Conservation (phyloP, 2,797 vertebrate genomes). For the Bothrops alternatus region DNA sequence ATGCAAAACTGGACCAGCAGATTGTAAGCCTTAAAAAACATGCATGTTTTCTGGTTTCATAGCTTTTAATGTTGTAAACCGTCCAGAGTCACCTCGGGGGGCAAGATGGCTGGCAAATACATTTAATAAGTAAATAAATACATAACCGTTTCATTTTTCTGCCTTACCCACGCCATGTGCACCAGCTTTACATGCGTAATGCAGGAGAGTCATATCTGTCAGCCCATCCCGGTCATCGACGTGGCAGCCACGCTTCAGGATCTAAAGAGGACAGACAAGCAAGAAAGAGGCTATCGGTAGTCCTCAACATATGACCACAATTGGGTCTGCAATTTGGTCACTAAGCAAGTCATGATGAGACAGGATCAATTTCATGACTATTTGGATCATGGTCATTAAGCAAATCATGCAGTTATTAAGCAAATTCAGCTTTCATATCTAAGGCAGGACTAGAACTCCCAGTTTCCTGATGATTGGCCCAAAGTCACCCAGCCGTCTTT, state of each 20-base stretch:
- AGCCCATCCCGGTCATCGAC: slow-evolving; percentile 90
- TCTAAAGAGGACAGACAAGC: slow-evolving; percentile 64
- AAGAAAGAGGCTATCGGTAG: neutral
- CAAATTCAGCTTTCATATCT: neutral
- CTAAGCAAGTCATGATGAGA: neutral
- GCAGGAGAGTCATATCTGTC: slow-evolving; percentile 92
- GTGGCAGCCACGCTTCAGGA: slow-evolving; percentile 88
- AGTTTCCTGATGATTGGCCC: neutral
- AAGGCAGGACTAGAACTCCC: neutral
- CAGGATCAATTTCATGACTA: neutral
- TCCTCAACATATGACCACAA: neutral
- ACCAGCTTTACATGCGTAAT: slow-evolving; percentile 93
- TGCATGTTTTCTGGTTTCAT: neutral
- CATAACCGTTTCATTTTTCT: neutral
- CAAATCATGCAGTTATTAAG: neutral
- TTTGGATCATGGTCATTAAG: neutral
- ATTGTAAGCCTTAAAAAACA: neutral
- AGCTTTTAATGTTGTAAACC: neutral
- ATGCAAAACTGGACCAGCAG: no score
- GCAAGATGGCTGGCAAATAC: neutral
- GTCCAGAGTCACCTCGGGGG: neutral
- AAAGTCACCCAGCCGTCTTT: neutral
- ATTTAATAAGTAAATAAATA: neutral
- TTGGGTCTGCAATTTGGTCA: neutral
- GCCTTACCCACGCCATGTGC: slow-evolving; percentile 87